A percentile compares a stretch with the other conserved stretches of the same genome.
These are phyloP conservation scores for Rhagoletis pomonella DNA, from an alignment of 1,140 invertebrate genomes.

Conservation along the genomic window DNA sequence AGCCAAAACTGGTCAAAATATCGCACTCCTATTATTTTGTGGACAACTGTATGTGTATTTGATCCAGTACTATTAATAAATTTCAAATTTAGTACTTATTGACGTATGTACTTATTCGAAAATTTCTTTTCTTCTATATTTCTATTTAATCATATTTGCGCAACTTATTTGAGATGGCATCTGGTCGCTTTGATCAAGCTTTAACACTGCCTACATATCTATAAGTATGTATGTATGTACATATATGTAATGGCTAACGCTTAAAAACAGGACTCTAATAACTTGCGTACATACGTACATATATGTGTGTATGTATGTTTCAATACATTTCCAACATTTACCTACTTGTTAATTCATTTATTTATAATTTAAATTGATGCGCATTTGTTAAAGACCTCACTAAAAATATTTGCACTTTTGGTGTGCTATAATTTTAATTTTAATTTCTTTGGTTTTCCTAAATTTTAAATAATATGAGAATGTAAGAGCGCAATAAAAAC, in stretches of 20 bases:
- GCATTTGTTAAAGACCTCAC: not conserved
- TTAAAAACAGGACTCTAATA: not conserved
- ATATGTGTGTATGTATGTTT: not conserved
- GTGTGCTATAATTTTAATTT: not conserved
- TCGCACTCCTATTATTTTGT: too few species aligned
- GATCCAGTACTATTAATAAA: too few species aligned
- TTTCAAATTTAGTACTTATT: too few species aligned
- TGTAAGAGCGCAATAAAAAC: not conserved
- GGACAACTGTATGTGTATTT: too few species aligned
- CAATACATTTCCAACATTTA: not conserved
- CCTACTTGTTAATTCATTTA: not conserved
- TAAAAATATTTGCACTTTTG: not conserved
- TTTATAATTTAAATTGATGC: not conserved
- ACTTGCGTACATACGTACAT: not conserved
- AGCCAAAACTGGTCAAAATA: too few species aligned
- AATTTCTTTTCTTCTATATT: too few species aligned
- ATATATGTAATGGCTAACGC: not conserved
- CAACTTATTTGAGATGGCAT: not conserved
- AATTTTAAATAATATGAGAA: not conserved
- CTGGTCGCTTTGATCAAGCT: not conserved
- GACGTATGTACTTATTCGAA: too few species aligned
- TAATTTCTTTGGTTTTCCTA: not conserved
- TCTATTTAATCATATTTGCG: too few species aligned
- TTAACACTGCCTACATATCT: not conserved
- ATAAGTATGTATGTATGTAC: too few species aligned